Evolutionary conservation across 2,113 vertebrate species (phyloP).

Genomic region (Polypterus bichir): DNA sequence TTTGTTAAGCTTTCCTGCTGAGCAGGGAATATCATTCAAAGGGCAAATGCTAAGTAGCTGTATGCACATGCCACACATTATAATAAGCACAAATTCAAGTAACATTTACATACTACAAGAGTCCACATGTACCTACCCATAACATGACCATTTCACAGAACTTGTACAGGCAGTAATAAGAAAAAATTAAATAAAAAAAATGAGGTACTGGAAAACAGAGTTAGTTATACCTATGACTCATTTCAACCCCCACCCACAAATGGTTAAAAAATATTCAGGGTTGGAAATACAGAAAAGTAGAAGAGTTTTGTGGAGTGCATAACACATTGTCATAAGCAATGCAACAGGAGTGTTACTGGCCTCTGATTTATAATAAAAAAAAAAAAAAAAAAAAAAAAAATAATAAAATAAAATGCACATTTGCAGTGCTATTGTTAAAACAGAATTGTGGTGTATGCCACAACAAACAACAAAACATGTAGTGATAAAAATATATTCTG

Average conservation of each 20-base stretch:
- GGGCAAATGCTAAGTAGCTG: conserved; percentile 64
- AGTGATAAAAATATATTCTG: no score
- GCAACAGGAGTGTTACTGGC: conserved; percentile 76
- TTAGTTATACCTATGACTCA: conserved; percentile 69
- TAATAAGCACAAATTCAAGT: conserved; percentile 96
- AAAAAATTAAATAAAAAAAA: conserved; percentile 54
- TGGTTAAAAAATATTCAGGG: conserved; percentile 41
- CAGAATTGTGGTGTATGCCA: background rate
- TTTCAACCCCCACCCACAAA: conserved; percentile 17
- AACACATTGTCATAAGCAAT: conserved; percentile 69
- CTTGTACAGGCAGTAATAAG: conserved; percentile 75
- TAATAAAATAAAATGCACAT: background rate
- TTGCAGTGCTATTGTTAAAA: background rate
- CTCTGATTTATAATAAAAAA: conserved; percentile 37
- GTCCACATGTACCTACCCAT: conserved; percentile 88
- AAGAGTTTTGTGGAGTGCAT: conserved; percentile 64
- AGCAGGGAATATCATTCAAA: conserved; percentile 83
- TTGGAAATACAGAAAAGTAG: conserved; percentile 54
- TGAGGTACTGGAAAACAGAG: conserved; percentile 78
- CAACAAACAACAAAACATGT: background rate
- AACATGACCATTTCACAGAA: conserved; percentile 89
- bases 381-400: no score
- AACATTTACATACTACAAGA: conserved; percentile 95
- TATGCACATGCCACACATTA: conserved; percentile 90
- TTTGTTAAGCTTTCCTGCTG: conserved; percentile 46